phyloP scores from a whole-genome alignment of 1,140 invertebrate species.

The Drosophila obscura region DNA sequence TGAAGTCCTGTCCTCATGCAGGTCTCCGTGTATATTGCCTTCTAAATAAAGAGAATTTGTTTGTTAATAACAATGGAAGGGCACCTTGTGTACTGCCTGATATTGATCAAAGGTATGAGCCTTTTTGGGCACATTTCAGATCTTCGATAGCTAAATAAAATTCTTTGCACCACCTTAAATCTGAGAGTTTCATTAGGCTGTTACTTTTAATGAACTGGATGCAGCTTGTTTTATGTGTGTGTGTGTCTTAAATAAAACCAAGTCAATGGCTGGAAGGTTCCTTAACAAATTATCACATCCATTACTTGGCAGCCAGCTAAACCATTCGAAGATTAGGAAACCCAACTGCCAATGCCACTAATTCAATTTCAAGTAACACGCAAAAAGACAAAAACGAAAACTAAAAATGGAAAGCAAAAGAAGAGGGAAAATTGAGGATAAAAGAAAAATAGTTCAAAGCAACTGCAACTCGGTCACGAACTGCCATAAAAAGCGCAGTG shows the following conservation, averaged over 20 bases:
- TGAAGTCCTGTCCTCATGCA: conserved; percentile 29
- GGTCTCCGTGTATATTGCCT: conserved; percentile 49
- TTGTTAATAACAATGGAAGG: conserved; percentile 28
- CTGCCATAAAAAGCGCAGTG: conserved; percentile 76
- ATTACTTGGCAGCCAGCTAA: conserved; percentile 56
- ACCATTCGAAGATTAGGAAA: conserved; percentile 60
- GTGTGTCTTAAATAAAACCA: background rate
- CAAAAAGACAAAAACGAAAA: conserved; percentile 45
- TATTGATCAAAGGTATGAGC: conserved; percentile 26
- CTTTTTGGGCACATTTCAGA: background rate
- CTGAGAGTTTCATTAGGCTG: background rate
- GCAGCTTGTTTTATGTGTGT: too few relatives aligned
- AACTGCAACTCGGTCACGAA: conserved; percentile 79
- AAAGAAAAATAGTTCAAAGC: conserved; percentile 60
- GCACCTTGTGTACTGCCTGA: conserved; percentile 18
- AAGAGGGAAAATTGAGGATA: background rate
- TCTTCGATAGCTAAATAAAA: too few relatives aligned
- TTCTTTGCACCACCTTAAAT: too few relatives aligned
- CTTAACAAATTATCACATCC: conserved; percentile 69
- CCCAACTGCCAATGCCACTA: conserved; percentile 72
- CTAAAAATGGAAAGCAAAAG: conserved; percentile 9
- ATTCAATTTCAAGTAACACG: conserved; percentile 72
- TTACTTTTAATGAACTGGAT: conserved; percentile 14
- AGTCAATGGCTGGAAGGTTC: conserved; percentile 11
- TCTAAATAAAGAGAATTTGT: conserved; percentile 55